Base-by-base conservation (phyloP, 2,888 invertebrate genomes). In the Neelides folsomi region DNA sequence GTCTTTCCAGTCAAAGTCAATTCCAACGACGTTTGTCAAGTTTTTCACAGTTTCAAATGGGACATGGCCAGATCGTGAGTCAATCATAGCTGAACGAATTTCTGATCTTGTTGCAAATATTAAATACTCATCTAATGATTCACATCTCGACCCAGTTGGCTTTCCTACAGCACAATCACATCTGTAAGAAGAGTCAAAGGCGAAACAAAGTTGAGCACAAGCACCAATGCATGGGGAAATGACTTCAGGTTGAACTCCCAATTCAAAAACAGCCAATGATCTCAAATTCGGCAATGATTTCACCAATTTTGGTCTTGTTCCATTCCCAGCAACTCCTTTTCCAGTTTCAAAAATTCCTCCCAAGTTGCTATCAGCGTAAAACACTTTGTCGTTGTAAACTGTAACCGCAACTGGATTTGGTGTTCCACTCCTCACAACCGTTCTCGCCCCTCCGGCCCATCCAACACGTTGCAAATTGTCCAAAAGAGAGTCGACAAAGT, bases 121-220 rank as follows among this genome's bases (percentile, higher is more conserved):
- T 13, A 98, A 70, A 68, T 85, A 98, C 67, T 95, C 94, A 47
- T 85, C 80, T 0, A 88, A 83, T 3, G 79, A 79, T 57, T 83
- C 82, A 67, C 95, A 95, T 20, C 68, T 67, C 60, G 80, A 81
- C 0, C 77, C 76, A 37, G 77, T 77, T 52, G 76, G 78, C 0
- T 73, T 67, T 0, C 97, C 97, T 0, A 85, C 83, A 0, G 95
- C 86, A 68, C 97, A 98, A n/a, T 86, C 88, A 69, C 97, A 98
- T 36, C 76, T 79, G 61, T 56, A 57, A 12, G 44, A 38, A 16
- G 44, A 53, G 12, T 64, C 61, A 67, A 83, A 82, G 41, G 94
- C 86, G 71, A 97, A 97, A 70, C 98, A 98, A 0, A 98, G 76
- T 67, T 98, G 97, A 46, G 89, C 85, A 69, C 97, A 98, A 13